Evolutionary conservation across 2,113 vertebrate species (phyloP).

Genomic region (Dipodomys spectabilis): DNA sequence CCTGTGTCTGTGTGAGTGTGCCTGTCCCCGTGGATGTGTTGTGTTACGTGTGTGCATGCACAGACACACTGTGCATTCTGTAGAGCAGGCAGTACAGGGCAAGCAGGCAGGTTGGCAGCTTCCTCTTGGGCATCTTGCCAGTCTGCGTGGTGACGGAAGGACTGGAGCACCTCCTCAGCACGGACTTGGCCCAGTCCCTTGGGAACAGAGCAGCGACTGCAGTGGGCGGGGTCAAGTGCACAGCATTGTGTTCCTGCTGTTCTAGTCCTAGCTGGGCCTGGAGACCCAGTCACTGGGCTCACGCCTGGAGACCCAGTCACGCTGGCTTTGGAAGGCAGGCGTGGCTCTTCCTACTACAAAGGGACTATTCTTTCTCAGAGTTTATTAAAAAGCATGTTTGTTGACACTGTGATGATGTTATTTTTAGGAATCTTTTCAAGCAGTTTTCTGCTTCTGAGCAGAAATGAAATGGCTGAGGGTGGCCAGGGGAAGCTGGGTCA

Average conservation of each 20-base stretch:
- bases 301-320: neutral
- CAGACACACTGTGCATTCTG: too few species aligned
- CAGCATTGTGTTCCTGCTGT: slow-evolving; percentile 43
- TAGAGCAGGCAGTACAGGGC: neutral
- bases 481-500: neutral
- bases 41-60: neutral
- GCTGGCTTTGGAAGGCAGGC: neutral
- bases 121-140: neutral
- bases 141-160: neutral
- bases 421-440: slow-evolving; percentile 40
- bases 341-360: slow-evolving; percentile 66
- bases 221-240: neutral
- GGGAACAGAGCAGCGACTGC: neutral
- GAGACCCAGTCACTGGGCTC: neutral
- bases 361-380: slow-evolving; percentile 50
- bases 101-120: accelerated
- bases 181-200: neutral
- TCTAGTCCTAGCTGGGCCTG: accelerated
- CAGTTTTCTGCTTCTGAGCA: slow-evolving; percentile 15
- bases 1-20: neutral
- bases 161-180: neutral
- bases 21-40: neutral
- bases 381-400: neutral
- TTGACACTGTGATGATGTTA: slow-evolving; percentile 44
- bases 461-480: neutral